Conservation (phyloP, 2,888 invertebrate species). For the Lasioglossum leucozonium region DNA sequence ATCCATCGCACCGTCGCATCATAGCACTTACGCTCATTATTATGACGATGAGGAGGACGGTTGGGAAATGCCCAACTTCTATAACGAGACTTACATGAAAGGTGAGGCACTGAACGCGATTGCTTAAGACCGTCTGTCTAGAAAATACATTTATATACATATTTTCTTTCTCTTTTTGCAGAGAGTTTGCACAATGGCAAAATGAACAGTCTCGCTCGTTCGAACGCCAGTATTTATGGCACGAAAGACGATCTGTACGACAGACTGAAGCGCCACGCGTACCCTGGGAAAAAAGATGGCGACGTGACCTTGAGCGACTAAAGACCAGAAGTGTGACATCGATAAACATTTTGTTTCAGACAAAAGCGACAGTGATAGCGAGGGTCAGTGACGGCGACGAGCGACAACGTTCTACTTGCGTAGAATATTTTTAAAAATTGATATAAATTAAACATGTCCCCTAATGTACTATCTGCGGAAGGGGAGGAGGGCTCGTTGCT, state of each 20-base stretch:
- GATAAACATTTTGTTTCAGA: slow-evolving; percentile 86
- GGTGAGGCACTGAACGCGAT: slow-evolving; percentile 84
- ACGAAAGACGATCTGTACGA: slow-evolving; percentile 98
- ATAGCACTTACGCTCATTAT: slow-evolving; percentile 97
- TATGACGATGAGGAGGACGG: slow-evolving; percentile 98
- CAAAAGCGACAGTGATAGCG: slow-evolving; percentile 97
- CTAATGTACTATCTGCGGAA: slow-evolving; percentile 2
- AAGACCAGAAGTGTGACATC: neutral
- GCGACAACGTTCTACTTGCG: slow-evolving; percentile 52
- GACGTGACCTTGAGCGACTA: slow-evolving; percentile 11
- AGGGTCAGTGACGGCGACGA: slow-evolving; percentile 90
- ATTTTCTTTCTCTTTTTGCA: slow-evolving; percentile 75
- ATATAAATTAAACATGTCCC: slow-evolving; percentile 9
- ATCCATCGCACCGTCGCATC: slow-evolving; percentile 97
- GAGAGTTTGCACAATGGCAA: slow-evolving; percentile 93
- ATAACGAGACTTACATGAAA: slow-evolving; percentile 98
- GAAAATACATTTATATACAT: too few species aligned
- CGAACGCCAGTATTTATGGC: slow-evolving; percentile 97
- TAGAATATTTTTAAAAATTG: slow-evolving; percentile 39
- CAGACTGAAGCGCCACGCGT: slow-evolving; percentile 97
- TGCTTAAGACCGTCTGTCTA: neutral
- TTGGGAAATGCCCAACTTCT: slow-evolving; percentile 99
- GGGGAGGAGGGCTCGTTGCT: slow-evolving; percentile 23
- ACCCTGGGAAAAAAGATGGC: slow-evolving; percentile 96
- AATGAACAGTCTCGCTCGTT: slow-evolving; percentile 96